Conservation (phyloP, 1,140 invertebrate species). For the Leptonema lineaticorne region DNA sequence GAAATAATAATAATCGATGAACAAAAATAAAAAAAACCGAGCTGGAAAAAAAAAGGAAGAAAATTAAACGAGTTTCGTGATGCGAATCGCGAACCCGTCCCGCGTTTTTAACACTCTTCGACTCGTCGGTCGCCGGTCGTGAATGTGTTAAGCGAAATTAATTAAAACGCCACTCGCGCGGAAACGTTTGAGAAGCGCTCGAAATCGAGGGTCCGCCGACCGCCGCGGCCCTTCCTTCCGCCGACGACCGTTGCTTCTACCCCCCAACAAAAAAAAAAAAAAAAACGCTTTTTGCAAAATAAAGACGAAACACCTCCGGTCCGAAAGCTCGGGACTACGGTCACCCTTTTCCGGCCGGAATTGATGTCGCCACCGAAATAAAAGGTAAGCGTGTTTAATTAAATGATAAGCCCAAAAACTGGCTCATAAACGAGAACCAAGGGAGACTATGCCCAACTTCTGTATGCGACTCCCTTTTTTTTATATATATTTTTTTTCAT, state of each 20-base stretch:
- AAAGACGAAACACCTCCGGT: neutral
- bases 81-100: too few relatives aligned
- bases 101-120: too few relatives aligned
- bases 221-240: too few relatives aligned
- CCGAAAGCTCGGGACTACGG: neutral
- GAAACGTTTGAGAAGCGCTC: slow-evolving; percentile 6
- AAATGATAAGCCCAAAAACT: slow-evolving; percentile 23
- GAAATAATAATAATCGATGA: too few relatives aligned
- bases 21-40: too few relatives aligned
- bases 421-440: slow-evolving; percentile 19
- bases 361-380: slow-evolving; percentile 27
- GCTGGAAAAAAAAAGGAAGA: too few relatives aligned
- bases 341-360: slow-evolving; percentile 1
- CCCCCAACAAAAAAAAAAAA: too few relatives aligned
- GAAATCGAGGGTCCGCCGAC: too few relatives aligned
- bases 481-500: neutral
- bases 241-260: too few relatives aligned
- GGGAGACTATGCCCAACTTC: neutral
- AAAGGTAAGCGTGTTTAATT: slow-evolving; percentile 28
- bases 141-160: neutral
- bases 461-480: neutral
- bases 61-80: too few relatives aligned
- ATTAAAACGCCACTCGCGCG: neutral
- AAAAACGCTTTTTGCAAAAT: slow-evolving; percentile 12
- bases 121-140: neutral